Percentiles rank a stretch among this genome's conserved stretches.
phyloP scores from a whole-genome alignment of 2,113 vertebrate species.

The Morone chrysops region DNA sequence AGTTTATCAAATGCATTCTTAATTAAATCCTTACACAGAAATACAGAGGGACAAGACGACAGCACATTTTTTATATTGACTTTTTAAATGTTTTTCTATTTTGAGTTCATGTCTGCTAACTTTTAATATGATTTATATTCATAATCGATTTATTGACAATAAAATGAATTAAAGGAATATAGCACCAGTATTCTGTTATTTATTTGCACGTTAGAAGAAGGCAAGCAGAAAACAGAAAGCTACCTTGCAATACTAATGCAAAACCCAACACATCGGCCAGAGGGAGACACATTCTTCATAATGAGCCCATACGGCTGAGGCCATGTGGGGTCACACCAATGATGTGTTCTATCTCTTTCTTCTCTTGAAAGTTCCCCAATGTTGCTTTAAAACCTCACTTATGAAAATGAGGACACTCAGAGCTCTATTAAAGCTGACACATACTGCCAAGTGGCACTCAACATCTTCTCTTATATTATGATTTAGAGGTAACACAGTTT shows the following conservation, averaged over 20 bases:
- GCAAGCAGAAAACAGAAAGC: background rate
- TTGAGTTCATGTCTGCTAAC: background rate
- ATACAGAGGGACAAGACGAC: background rate
- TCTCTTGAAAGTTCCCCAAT: background rate
- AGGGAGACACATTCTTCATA: constrained; percentile 29
- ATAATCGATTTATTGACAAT: background rate
- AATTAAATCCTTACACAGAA: too few relatives aligned
- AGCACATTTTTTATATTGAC: background rate
- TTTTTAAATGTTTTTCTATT: background rate
- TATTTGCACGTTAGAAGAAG: background rate
- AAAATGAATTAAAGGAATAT: too few relatives aligned
- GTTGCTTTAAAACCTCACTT: background rate
- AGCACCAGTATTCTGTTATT: background rate
- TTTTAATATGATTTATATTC: background rate
- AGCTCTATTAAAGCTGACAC: background rate
- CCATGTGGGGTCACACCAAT: constrained; percentile 18
- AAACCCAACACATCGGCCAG: background rate
- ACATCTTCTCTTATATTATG: background rate
- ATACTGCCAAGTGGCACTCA: background rate
- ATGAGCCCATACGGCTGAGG: background rate
- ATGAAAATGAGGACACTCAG: background rate
- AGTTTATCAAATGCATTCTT: too few relatives aligned
- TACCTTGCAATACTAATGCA: background rate
- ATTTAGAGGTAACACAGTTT: background rate
- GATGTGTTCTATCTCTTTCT: background rate